A percentile compares a stretch with the other conserved stretches of the same genome.
phyloP scores from a whole-genome alignment of 1,140 invertebrate species.

The Riptortus pedestris region DNA sequence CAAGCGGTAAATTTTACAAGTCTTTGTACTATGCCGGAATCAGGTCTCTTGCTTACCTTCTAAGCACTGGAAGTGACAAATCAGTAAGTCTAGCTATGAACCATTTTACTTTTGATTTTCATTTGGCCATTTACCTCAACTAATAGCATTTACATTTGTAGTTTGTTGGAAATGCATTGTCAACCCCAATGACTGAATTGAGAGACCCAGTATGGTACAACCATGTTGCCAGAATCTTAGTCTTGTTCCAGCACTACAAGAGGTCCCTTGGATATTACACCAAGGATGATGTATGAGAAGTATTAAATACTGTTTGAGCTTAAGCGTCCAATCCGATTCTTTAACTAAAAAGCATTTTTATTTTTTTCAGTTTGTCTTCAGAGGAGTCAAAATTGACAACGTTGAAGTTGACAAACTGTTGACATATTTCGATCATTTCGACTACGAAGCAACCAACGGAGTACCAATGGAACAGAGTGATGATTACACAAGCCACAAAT shows the following conservation, averaged over 20 bases:
- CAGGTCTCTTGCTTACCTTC: conserved; percentile 38
- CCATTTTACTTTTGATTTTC: too few species aligned
- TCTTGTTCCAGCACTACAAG: conserved; percentile 43
- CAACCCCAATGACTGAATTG: conserved; percentile 39
- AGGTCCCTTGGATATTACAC: conserved; percentile 45
- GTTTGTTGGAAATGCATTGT: conserved; percentile 40
- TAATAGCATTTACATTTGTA: conserved; percentile 16
- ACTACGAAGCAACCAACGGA: conserved; percentile 17
- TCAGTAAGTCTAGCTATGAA: conserved; percentile 23
- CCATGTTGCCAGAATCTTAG: conserved; percentile 40
- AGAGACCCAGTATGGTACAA: conserved; percentile 46
- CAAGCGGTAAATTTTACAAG: conserved; percentile 38
- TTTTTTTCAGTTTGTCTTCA: conserved; percentile 48
- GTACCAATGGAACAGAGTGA: conserved; percentile 51
- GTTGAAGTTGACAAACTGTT: conserved; percentile 40
- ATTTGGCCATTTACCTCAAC: too few species aligned
- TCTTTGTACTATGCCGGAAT: conserved; percentile 40
- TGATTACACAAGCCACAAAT: conserved; percentile 44
- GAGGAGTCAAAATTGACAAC: conserved; percentile 50
- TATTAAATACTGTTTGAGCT: too few species aligned
- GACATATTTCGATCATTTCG: conserved; percentile 22
- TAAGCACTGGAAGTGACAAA: conserved; percentile 39
- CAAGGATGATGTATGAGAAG: conserved; percentile 37
- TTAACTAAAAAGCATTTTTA: too few species aligned
- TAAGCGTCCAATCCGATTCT: too few species aligned